phyloP scores from a whole-genome alignment of 2,113 vertebrate genomes.

The Ramphastos sulfuratus region DNA sequence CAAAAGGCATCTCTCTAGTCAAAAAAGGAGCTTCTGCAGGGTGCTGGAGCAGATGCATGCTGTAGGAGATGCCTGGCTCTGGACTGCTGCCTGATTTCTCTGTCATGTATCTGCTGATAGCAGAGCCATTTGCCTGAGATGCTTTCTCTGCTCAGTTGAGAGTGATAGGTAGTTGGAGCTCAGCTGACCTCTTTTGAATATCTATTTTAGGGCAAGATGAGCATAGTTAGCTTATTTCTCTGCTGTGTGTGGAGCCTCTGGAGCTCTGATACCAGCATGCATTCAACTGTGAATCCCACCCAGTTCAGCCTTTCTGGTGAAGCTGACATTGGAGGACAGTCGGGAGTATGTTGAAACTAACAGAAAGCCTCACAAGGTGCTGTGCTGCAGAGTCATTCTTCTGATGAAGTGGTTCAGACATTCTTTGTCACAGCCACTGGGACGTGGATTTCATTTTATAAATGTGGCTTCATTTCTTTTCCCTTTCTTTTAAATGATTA shows the following conservation, averaged over 20 bases:
- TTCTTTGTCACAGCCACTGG: neutral
- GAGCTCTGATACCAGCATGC: neutral
- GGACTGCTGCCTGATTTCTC: neutral
- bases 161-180: neutral
- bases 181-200: constrained; percentile 29
- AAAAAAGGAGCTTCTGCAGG: neutral
- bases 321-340: neutral
- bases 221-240: neutral
- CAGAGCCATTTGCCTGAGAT: neutral
- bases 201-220: constrained; percentile 35
- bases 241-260: neutral
- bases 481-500: neutral
- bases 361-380: neutral
- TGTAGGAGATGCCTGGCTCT: neutral
- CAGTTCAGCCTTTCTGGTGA: neutral
- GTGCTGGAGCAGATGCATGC: neutral
- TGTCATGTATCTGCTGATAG: neutral
- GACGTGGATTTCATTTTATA: neutral
- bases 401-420: neutral
- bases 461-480: neutral
- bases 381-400: neutral
- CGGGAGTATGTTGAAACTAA: neutral
- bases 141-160: neutral
- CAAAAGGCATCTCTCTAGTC: neutral
- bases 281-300: neutral